Conservation (phyloP, 2,888 invertebrate species). For the Rapana venosa region DNA sequence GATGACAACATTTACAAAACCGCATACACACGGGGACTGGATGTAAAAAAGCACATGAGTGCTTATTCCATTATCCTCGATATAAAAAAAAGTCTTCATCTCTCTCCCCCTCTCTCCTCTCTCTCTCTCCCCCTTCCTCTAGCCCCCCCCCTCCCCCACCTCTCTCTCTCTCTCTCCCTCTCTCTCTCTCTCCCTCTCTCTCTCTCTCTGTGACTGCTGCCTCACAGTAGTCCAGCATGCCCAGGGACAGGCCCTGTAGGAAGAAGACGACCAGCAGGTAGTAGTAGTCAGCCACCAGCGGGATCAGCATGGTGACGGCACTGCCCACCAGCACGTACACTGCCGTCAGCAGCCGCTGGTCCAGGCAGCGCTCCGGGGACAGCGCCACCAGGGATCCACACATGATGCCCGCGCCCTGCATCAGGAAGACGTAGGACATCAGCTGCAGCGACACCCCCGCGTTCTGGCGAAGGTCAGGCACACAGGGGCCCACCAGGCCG, state of each 20-base stretch:
- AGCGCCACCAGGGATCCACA: conserved; percentile 5
- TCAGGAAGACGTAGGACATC: conserved; percentile 49
- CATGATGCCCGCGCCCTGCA: conserved; percentile 49
- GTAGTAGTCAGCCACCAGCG: conserved; percentile 32
- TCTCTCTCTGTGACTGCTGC: neutral
- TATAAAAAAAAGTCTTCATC: no score
- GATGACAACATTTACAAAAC: no score
- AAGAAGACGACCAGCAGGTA: conserved; percentile 46
- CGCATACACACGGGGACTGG: no score
- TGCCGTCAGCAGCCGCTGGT: conserved; percentile 42
- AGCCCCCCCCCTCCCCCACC: neutral
- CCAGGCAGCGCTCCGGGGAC: conserved; percentile 22
- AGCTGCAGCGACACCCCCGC: conserved; percentile 31
- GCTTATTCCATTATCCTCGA: no score
- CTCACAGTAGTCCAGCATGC: conserved; percentile 52
- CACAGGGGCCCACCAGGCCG: conserved; percentile 53
- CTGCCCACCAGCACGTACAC: conserved; percentile 47
- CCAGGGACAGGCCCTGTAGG: conserved; percentile 48
- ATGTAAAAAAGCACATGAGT: no score
- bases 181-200: neutral
- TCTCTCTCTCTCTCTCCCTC: neutral
- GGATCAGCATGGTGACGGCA: conserved; percentile 45
- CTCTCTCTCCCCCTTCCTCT: neutral
- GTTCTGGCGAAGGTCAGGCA: conserved; percentile 45
- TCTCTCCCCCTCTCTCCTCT: no score